Evolutionary conservation across 2,797 vertebrate genomes (phyloP), one percentile per base, ranked within the genome.

Genomic region (Catamblyrhynchus diadema): DNA sequence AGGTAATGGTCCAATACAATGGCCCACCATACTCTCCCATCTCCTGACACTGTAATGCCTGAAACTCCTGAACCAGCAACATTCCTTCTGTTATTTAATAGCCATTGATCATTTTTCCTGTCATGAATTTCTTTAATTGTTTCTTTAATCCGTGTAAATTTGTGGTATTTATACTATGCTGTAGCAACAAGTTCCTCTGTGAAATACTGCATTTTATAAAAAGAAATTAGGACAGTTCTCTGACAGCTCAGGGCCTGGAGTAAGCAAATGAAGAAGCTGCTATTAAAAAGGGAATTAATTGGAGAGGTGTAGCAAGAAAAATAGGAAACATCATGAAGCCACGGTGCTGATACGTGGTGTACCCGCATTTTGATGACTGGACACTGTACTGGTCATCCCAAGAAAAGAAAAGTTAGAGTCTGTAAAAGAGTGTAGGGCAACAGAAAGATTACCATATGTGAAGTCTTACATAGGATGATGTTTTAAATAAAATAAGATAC

Each of bases 271-370:
- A 83, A 78, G 48, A 80, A 65, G 16, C 1, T 83, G 25, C 19
- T 69, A 47, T 69, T 73, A 22, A 39, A 64, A 81, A 50, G 15
- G 10, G 35, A 81, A 66, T 69, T 82, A 69, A 57, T 1, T 85
- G 33, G 32, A 77, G 81, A 90, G 7, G 9, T 77, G 8, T 41
- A 86, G 41, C n/a, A 78, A 93, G 32, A 30, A 88, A 91, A 91
- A 54, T 7, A 62, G 23, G 37, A 89, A 78, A 77, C 4, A 33
- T 27, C 32, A 48, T 45, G 66, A 91, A 70, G 10, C 9, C 17
- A 41, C 1, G 2, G 9, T 53, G 28, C 42, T 74, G 28, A 61
- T 54, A 18, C 0, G 0, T 39, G 41, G 12, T 2, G 1, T 50
- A 37, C 8, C n/a, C 21, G 11, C 9, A 42, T 57, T 94, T 88